phyloP scores from a whole-genome alignment of 1,140 invertebrate genomes.

The Theocolax elegans region DNA sequence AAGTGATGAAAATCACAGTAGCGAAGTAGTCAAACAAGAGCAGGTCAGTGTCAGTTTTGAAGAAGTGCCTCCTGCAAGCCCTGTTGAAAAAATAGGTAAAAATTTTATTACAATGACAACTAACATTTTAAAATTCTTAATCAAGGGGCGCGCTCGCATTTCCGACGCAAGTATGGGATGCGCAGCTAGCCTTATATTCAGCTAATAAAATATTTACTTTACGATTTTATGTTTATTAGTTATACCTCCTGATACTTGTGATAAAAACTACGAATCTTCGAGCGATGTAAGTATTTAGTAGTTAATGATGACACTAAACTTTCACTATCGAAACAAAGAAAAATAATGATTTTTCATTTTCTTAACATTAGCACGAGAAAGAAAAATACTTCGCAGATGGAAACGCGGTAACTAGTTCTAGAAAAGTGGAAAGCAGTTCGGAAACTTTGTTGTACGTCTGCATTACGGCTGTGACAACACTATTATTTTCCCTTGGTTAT shows the following conservation, averaged over 20 bases:
- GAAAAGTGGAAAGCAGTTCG: conserved; percentile 51
- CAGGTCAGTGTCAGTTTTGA: conserved; percentile 24
- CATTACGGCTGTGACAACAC: conserved; percentile 75
- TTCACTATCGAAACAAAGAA: too few species aligned
- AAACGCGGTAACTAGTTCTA: conserved; percentile 41
- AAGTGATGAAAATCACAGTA: conserved; percentile 26
- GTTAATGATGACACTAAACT: too few species aligned
- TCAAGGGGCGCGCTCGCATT: too few species aligned
- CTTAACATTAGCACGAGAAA: conserved; percentile 31
- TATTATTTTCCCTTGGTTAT: conserved; percentile 80
- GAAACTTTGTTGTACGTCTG: conserved; percentile 58
- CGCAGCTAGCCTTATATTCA: too few species aligned
- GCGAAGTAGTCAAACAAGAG: conserved; percentile 34
- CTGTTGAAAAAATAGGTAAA: conserved; percentile 44
- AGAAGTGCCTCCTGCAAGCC: conserved; percentile 2
- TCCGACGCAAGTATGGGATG: too few species aligned
- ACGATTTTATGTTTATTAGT: conserved; percentile 22
- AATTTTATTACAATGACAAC: not conserved
- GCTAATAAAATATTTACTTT: too few species aligned
- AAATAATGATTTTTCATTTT: too few species aligned
- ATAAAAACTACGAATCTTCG: conserved; percentile 45
- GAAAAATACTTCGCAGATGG: conserved; percentile 42
- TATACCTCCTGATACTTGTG: conserved; percentile 41
- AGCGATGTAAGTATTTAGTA: conserved; percentile 44
- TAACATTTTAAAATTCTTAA: too few species aligned